Percentiles rank a stretch among this genome's conserved stretches.
phyloP scores from a whole-genome alignment of 2,797 vertebrate species.

The Anniella stebbinsi region DNA sequence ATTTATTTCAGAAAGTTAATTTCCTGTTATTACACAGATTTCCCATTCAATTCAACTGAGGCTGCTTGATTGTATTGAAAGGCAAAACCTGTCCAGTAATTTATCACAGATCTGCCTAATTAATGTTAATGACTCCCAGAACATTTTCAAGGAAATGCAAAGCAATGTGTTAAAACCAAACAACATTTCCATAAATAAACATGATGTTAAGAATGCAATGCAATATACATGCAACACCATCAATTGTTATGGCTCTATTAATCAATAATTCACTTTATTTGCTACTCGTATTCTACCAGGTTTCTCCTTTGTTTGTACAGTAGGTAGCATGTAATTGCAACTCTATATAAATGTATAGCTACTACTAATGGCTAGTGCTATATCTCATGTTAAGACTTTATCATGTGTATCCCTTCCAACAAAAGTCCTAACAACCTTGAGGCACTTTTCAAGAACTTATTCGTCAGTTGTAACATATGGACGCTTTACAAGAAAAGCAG shows the following conservation, averaged over 20 bases:
- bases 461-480: too few relatives aligned
- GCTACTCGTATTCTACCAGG: too few relatives aligned
- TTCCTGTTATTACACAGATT: neutral
- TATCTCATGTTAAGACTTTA: too few relatives aligned
- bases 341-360: neutral
- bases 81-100: neutral
- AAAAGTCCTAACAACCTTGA: too few relatives aligned
- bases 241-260: neutral
- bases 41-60: neutral
- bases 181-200: neutral
- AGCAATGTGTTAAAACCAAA: neutral
- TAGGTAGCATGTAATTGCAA: neutral
- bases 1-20: slow-evolving; percentile 4
- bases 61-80: neutral
- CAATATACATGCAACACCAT: neutral
- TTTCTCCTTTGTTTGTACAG: neutral
- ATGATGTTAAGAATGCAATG: neutral
- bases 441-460: too few relatives aligned
- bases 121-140: slow-evolving; percentile 15
- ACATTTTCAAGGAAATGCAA: neutral
- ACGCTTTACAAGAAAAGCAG: too few relatives aligned
- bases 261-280: neutral
- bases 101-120: slow-evolving; percentile 17
- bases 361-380: neutral
- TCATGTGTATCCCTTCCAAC: too few relatives aligned